Conservation (phyloP, 2,888 invertebrate genomes). For the Epirrhoe tristata region DNA sequence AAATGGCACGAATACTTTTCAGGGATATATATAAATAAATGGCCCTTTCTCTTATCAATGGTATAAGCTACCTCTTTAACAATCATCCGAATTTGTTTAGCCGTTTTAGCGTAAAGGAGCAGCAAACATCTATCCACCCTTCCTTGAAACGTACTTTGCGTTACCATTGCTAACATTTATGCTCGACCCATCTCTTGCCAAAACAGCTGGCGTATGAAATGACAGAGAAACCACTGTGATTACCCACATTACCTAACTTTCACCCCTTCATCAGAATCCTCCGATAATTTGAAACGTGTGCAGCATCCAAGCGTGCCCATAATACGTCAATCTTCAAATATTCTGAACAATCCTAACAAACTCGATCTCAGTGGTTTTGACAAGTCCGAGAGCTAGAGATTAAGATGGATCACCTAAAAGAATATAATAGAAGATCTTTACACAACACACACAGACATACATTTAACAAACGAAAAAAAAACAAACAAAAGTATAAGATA, state of each 20-base stretch:
- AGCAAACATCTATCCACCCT: too few species aligned
- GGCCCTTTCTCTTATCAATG: too few species aligned
- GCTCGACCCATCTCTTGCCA: background rate
- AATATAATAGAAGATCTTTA: too few species aligned
- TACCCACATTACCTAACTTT: slow-evolving; percentile 14
- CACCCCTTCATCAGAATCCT: slow-evolving; percentile 24
- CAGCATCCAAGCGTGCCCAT: slow-evolving; percentile 14
- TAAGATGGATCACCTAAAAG: background rate
- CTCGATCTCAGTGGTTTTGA: slow-evolving; percentile 19
- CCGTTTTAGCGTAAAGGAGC: too few species aligned
- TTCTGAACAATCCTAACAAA: slow-evolving; percentile 21
- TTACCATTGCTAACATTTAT: background rate
- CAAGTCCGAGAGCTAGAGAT: background rate
- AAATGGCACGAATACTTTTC: too few species aligned
- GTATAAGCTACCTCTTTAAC: too few species aligned
- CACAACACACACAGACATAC: too few species aligned
- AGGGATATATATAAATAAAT: too few species aligned
- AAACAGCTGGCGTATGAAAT: background rate
- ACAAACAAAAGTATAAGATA: too few species aligned
- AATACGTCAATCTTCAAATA: slow-evolving; percentile 26
- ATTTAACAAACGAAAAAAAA: too few species aligned
- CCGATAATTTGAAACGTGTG: slow-evolving; percentile 34
- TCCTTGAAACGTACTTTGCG: too few species aligned
- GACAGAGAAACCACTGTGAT: slow-evolving; percentile 7
- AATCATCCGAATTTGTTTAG: too few species aligned